Conservation (phyloP, 2,888 invertebrate genomes). For the Pachliopta kotzebuea region DNA sequence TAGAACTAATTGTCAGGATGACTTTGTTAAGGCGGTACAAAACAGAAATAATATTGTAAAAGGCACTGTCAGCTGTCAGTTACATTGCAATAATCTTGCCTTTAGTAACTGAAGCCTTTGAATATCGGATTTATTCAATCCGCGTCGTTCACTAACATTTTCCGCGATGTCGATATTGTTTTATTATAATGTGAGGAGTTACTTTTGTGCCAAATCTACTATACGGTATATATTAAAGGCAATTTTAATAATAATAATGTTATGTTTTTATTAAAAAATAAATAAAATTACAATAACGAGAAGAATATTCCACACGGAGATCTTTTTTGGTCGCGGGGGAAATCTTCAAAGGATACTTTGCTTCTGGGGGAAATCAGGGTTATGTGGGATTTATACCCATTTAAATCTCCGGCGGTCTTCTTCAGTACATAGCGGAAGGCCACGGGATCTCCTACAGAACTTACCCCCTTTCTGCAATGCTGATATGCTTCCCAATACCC, state of each 20-base stretch:
- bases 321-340: too few species aligned
- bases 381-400: too few species aligned
- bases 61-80: conserved; percentile 38
- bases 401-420: too few species aligned
- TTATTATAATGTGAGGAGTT: neutral
- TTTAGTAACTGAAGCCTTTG: conserved; percentile 23
- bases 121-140: conserved; percentile 29
- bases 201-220: neutral
- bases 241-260: neutral
- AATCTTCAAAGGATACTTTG: too few species aligned
- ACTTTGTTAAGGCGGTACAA: conserved; percentile 32
- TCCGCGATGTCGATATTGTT: conserved; percentile 21
- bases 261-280: too few species aligned
- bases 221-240: neutral
- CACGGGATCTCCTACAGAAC: too few species aligned
- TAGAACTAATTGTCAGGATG: conserved; percentile 36
- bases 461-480: too few species aligned
- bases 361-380: too few species aligned
- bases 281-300: too few species aligned
- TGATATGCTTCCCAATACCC: too few species aligned
- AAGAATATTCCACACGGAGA: too few species aligned
- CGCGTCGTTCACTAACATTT: conserved; percentile 10
- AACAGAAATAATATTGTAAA: conserved; percentile 40
- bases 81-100: conserved; percentile 32
- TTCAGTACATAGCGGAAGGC: too few species aligned